Percentiles rank a stretch among this genome's conserved stretches.
Conservation (phyloP, 2,888 invertebrate genomes). For the Homarus gammarus region DNA sequence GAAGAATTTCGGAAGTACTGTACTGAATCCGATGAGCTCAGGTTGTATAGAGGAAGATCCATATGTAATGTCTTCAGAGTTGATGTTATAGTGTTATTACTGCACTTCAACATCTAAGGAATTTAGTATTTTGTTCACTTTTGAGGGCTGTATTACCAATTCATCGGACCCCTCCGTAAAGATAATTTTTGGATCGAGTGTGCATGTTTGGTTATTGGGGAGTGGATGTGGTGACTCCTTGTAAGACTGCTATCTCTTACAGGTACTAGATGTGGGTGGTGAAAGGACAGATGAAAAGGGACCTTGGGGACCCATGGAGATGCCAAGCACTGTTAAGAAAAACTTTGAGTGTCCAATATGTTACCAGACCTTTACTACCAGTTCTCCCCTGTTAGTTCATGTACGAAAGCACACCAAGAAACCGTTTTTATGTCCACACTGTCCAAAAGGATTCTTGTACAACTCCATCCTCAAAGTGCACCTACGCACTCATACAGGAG, state of each 20-base stretch:
- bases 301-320: background rate
- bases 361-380: background rate
- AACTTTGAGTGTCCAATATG: background rate
- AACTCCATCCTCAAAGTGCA: conserved; percentile 32
- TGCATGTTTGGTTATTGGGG: too few relatives aligned
- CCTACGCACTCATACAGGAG: conserved; percentile 12
- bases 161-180: too few relatives aligned
- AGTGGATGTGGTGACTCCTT: too few relatives aligned
- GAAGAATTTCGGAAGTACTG: too few relatives aligned
- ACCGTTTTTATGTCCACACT: conserved; percentile 20
- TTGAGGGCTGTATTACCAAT: too few relatives aligned
- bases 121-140: too few relatives aligned
- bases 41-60: too few relatives aligned
- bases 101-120: too few relatives aligned
- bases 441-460: conserved; percentile 10
- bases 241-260: conserved; percentile 20
- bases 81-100: too few relatives aligned
- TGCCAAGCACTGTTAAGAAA: background rate
- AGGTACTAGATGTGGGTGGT: background rate
- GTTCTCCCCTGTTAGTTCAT: background rate
- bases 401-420: conserved; percentile 26
- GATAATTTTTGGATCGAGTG: too few relatives aligned
- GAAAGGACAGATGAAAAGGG: background rate
- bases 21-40: too few relatives aligned
- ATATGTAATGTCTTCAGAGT: too few relatives aligned